Evolutionary conservation across 2,888 invertebrate species (phyloP).

Genomic region (Aethes cnicana): DNA sequence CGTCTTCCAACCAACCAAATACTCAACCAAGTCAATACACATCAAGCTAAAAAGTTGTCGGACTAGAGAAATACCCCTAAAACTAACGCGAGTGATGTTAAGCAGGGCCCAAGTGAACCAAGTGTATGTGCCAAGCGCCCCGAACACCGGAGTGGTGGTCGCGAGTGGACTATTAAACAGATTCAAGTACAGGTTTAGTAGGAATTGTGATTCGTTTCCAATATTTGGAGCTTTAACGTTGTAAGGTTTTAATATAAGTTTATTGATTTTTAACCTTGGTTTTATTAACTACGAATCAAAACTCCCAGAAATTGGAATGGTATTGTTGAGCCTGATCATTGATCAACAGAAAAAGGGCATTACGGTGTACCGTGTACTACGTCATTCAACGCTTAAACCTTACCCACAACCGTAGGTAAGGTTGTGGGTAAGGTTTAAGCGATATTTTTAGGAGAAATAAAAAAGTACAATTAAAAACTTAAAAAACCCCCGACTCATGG

Average conservation of each 20-base stretch:
- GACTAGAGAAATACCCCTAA: slow-evolving; percentile 44
- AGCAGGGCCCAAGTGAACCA: slow-evolving; percentile 37
- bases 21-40: slow-evolving; percentile 45
- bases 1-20: slow-evolving; percentile 61
- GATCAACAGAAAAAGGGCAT: no score
- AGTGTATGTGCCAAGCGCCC: slow-evolving; percentile 30
- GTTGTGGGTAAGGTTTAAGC: no score
- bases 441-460: no score
- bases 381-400: no score
- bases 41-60: slow-evolving; percentile 65
- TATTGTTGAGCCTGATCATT: no score
- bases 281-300: no score
- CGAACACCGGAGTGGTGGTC: slow-evolving; percentile 45
- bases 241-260: slow-evolving; percentile 39
- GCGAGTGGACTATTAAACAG: slow-evolving; percentile 68
- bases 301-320: no score
- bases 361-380: no score
- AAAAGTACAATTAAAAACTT: no score
- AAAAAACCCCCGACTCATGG: no score
- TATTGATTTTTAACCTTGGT: no score
- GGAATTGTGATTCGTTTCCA: slow-evolving; percentile 57
- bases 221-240: slow-evolving; percentile 67
- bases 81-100: slow-evolving; percentile 24
- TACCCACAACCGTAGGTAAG: no score
- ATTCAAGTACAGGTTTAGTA: slow-evolving; percentile 68